Base-by-base conservation (phyloP, 2,797 vertebrate genomes). In the Lepus oiostolus region DNA sequence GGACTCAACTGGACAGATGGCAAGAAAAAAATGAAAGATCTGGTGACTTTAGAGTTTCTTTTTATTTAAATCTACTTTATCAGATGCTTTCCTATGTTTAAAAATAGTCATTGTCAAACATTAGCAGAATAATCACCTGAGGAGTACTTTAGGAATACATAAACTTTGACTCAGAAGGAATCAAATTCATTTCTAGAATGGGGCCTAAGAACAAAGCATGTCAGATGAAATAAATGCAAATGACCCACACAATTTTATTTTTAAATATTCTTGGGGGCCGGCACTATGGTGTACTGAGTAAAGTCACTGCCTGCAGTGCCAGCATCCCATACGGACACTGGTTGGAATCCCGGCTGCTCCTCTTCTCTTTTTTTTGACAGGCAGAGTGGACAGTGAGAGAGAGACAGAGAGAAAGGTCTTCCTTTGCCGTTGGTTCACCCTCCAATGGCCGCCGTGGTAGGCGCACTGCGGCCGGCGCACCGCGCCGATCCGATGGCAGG, bases 191-290 rank as follows among this genome's bases (percentile, higher is more conserved):
- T 42, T 84, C n/a, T 62, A 81, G 22, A 60, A 77, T 7, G 22
- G 28, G 28, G 50, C 11, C 19, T 84, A 94, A 26, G 88, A 74
- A 88, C 17, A 24, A 87, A 81, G 76, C 7, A 60, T 6, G 30
- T 38, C 7, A 63, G 60, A 91, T 30, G 28, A 95, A 88, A 88
- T 76, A 5, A 94, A 77, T n/a, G 26, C 47, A 88, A 26, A 17
- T 54, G 42, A 76, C 3, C 26, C 7, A 60, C 4, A n/a, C 74
- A 91, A 62, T 13, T 60, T 91, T 22, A 86, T 58, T 94, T 52
- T 75, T 38, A 93, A 90, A 97, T 7, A 42, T 42, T 42, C 38
- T 42, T 5, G 38, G 38, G 38, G 38, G 38, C 4, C 5, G 6
- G 38, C 38, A 42, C 38, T 42, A 1, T 7, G 38, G 38, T 42